A percentile compares a stretch with the other conserved stretches of the same genome.
phyloP scores from a whole-genome alignment of 2,797 vertebrate species.

The Ctenosaura bakeri region DNA sequence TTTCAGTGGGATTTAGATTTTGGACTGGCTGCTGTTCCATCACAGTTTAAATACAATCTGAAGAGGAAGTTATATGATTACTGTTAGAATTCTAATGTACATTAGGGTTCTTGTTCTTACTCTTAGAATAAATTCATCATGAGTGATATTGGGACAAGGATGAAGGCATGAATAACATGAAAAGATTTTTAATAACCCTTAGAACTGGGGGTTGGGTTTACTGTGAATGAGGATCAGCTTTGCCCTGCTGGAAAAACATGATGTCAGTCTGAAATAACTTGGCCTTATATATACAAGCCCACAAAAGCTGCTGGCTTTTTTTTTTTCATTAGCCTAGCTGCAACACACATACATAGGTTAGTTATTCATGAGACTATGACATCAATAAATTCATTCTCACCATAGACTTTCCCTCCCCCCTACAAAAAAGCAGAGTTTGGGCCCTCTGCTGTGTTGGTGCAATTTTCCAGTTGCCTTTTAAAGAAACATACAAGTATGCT shows the following conservation, averaged over 20 bases:
- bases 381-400: neutral
- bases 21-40: neutral
- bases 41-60: neutral
- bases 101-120: too few species aligned
- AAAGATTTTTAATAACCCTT: neutral
- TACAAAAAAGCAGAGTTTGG: neutral
- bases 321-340: neutral
- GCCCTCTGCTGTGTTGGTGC: neutral
- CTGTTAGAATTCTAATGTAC: neutral
- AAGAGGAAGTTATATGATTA: neutral
- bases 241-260: neutral
- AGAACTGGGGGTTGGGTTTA: neutral
- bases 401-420: neutral
- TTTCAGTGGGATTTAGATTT: neutral
- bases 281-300: neutral
- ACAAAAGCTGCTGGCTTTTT: neutral
- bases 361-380: neutral
- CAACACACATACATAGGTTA: neutral
- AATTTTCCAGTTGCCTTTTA: neutral
- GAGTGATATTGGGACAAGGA: neutral
- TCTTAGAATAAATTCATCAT: neutral
- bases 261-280: neutral
- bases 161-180: neutral
- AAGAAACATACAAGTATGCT: neutral
- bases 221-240: neutral